These are phyloP conservation scores for Microcebus lehilahytsara DNA, from an alignment of 2,113 vertebrate genomes.

Conservation along the genomic window DNA sequence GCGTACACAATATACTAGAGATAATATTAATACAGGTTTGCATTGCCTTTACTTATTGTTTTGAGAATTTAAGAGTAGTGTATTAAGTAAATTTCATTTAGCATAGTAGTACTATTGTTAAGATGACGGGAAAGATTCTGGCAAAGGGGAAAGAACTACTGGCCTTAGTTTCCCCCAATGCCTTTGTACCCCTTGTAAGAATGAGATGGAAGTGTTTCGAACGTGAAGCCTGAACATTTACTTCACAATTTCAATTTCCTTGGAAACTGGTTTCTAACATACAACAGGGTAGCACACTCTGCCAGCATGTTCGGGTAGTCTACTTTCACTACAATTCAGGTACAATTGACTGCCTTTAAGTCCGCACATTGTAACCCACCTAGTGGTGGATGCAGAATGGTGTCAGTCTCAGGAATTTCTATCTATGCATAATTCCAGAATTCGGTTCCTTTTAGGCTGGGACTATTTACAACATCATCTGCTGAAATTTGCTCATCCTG, in stretches of 20 bases:
- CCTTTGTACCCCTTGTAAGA: neutral
- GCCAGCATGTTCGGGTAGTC: neutral
- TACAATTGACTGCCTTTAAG: neutral
- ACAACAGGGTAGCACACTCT: neutral
- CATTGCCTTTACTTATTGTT: neutral
- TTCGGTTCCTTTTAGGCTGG: too few relatives aligned
- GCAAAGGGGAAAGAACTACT: neutral
- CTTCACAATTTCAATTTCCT: neutral
- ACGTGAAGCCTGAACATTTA: neutral
- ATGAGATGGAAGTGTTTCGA: neutral
- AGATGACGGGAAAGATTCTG: neutral
- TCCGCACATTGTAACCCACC: too few relatives aligned
- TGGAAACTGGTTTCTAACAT: neutral
- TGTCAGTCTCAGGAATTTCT: too few relatives aligned
- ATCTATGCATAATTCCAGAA: too few relatives aligned
- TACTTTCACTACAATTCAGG: neutral
- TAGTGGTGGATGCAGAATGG: too few relatives aligned
- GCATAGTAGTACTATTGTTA: neutral
- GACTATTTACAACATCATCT: too few relatives aligned
- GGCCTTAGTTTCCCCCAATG: slow-evolving; percentile 5
- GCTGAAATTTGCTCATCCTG: too few relatives aligned
- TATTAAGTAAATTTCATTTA: neutral
- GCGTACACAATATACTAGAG: neutral
- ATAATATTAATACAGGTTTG: neutral
- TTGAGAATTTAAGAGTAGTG: neutral